Evolutionary conservation across 2,888 invertebrate species (phyloP).

Genomic region (Suillia variegata): DNA sequence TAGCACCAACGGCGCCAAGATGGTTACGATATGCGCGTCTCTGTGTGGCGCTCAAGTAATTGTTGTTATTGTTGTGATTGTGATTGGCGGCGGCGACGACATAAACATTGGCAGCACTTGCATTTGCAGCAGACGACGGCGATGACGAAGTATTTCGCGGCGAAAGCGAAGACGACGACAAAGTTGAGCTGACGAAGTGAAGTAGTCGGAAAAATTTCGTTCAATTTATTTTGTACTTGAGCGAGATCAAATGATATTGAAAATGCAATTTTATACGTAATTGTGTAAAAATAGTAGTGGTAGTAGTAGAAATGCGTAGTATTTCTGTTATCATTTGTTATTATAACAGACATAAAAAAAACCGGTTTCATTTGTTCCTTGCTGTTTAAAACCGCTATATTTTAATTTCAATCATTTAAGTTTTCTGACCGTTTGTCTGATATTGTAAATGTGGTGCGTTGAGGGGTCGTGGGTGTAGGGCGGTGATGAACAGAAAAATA

Average conservation of each 20-base stretch:
- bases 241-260: too few species aligned
- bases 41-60: constrained; percentile 39
- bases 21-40: constrained; percentile 49
- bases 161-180: constrained; percentile 1
- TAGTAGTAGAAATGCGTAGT: constrained; percentile 7
- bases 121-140: constrained; percentile 16
- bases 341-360: neutral
- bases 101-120: constrained; percentile 16
- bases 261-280: neutral
- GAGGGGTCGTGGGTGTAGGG: too few species aligned
- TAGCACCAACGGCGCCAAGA: constrained; percentile 40
- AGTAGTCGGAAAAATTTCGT: constrained; percentile 23
- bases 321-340: neutral
- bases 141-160: constrained; percentile 19
- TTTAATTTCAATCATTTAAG: too few species aligned
- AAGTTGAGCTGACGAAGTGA: constrained; percentile 27
- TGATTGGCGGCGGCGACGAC: constrained; percentile 15
- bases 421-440: too few species aligned
- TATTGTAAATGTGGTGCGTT: too few species aligned
- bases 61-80: constrained; percentile 30
- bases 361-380: too few species aligned
- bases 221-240: constrained; percentile 29
- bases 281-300: constrained; percentile 4
- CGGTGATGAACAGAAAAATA: too few species aligned
- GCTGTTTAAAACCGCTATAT: too few species aligned